Percentiles rank a stretch among this genome's conserved stretches.
Conservation (phyloP, 2,888 invertebrate species). For the Pristionchus mayeri region DNA sequence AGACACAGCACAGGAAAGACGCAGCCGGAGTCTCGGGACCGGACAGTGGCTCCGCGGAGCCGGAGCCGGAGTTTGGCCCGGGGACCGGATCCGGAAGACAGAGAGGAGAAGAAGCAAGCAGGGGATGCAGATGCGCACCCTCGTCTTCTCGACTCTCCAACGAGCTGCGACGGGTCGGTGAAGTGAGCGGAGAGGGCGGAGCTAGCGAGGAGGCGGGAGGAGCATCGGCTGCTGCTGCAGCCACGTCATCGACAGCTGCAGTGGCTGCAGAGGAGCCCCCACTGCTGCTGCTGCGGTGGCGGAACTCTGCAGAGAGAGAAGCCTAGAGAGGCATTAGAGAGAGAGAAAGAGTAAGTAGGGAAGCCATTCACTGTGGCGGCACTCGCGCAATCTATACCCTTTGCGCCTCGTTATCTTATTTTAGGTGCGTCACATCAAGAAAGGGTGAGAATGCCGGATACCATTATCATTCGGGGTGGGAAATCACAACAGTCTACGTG, state of each 20-base stretch:
- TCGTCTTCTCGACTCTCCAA: not conserved
- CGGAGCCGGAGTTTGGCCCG: not conserved
- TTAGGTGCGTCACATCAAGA: not conserved
- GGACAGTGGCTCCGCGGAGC: not conserved
- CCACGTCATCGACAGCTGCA: constrained; percentile 30
- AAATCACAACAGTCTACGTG: not conserved
- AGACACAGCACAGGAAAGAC: constrained; percentile 46
- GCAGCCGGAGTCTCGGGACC: constrained; percentile 27
- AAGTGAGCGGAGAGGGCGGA: constrained; percentile 17
- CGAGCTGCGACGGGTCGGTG: constrained; percentile 3
- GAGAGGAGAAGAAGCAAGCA: not conserved
- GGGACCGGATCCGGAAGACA: not conserved
- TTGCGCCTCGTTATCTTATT: not conserved
- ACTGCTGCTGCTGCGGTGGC: not conserved
- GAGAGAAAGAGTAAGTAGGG: constrained; percentile 4
- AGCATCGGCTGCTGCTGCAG: constrained; percentile 21
- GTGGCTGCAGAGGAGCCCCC: constrained; percentile 15
- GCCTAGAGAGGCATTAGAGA: constrained; percentile 1
- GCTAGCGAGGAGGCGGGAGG: constrained; percentile 1
- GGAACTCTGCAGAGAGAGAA: constrained; percentile 11
- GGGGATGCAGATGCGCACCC: not conserved
- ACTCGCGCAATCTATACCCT: not conserved
- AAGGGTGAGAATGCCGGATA: not conserved
- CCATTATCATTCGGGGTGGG: not conserved
- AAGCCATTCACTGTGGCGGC: constrained; percentile 42